These are phyloP conservation scores for Meghimatium bilineatum DNA, from an alignment of 2,888 invertebrate genomes.

Conservation along the genomic window DNA sequence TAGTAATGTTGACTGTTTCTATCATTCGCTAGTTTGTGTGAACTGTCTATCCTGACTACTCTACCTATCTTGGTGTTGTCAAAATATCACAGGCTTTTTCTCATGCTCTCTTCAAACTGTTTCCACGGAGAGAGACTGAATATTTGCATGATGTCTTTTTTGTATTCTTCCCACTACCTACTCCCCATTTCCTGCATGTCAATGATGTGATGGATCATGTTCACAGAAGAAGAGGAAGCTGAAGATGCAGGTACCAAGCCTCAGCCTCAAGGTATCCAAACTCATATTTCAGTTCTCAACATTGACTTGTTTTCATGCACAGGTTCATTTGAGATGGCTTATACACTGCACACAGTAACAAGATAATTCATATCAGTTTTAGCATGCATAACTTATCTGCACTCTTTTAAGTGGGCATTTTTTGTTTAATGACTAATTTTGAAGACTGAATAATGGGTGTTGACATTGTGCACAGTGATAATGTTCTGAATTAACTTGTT, in stretches of 20 bases:
- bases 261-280: conserved; percentile 32
- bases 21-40: background rate
- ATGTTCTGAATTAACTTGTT: no score
- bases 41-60: background rate
- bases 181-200: conserved; percentile 25
- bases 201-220: conserved; percentile 25
- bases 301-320: background rate
- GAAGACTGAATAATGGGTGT: no score
- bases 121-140: no score
- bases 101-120: no score
- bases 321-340: background rate
- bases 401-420: no score
- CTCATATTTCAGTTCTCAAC: background rate
- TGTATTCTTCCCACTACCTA: background rate
- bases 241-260: conserved; percentile 1
- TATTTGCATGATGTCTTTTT: conserved; percentile 11
- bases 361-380: background rate
- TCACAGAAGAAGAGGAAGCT: conserved; percentile 28
- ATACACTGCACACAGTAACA: conserved; percentile 13
- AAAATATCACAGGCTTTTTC: no score
- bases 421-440: no score
- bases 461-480: no score
- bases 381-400: background rate
- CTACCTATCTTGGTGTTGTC: background rate
- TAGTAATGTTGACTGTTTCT: background rate